Evolutionary conservation across 2,888 invertebrate genomes (phyloP), one percentile per base, ranked within the genome.

Genomic region (Cantharis lateralis): DNA sequence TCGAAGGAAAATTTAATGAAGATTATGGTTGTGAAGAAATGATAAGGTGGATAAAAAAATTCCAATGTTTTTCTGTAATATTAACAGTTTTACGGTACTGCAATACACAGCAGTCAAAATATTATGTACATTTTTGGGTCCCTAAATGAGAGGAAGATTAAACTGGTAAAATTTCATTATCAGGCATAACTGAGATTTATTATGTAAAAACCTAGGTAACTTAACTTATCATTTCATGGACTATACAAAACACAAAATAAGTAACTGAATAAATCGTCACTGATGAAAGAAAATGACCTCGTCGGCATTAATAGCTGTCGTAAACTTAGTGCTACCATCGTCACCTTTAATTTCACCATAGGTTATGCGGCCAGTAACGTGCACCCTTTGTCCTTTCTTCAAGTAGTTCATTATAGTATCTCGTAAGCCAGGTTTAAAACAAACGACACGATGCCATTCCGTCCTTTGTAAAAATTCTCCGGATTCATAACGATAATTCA

Each of bases 381-480:
- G 91, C 0, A 96, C 92, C 81, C 97, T 91, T 85, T 96, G 95
- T 0, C 98, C 98, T 89, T 96, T 97, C 84, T 93, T 95, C 75
- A 97, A 87, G 85, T 92, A 95, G 84, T 93, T 93, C 84, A 94
- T 92, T 0, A 96, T 94, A 0, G 92, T 91, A 26, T 97, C 96
- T 62, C 97, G 90, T 1, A 98, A 90, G 73, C 91, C 91, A 3
- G 96, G 96, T 84, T 93, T 95, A 86, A 98, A 98, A 9, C 97
- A 94, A 82, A 95, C 94, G 70, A 98, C 88, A 83, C 95, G 91
- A 88, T 98, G 98, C 98, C 98, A 98, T 82, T 97, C 97, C 10
- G 97, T 96, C 83, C 95, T 93, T 86, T 97, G 96, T 71, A 94
- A 89, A 84, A 94, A 91, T 82, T 96, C 95, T 5, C 96, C 96